Conservation (phyloP, 2,797 vertebrate species). For the Pseudochaenichthys georgianus region DNA sequence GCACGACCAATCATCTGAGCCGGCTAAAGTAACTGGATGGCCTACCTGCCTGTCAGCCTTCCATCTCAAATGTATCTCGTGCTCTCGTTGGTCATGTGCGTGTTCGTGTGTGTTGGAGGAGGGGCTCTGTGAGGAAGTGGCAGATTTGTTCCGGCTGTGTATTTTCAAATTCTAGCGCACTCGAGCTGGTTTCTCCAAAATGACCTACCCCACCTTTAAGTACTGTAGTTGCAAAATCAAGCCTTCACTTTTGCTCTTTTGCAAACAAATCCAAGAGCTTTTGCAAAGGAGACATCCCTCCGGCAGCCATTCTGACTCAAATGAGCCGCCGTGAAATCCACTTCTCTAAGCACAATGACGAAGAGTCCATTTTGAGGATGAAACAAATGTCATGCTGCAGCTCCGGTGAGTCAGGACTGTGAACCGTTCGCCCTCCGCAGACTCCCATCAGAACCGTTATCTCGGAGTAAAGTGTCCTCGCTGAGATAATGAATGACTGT, state of each 20-base stretch:
- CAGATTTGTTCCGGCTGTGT: no score
- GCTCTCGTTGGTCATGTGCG: no score
- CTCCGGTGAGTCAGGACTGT: constrained; percentile 23
- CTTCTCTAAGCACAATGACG: constrained; percentile 3
- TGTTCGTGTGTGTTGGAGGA: no score
- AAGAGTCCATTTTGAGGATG: constrained; percentile 2
- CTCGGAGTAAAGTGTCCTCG: constrained; percentile 23
- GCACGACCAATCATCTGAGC: no score
- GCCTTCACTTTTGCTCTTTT: not conserved
- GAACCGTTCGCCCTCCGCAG: constrained; percentile 1
- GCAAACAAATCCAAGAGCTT: no score
- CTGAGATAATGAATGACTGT: constrained; percentile 33
- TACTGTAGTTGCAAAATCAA: not conserved
- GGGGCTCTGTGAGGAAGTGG: no score
- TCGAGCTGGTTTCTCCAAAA: no score
- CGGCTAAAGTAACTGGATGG: no score
- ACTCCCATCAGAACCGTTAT: constrained; percentile 24
- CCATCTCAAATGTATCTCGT: no score
- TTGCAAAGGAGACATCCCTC: constrained; percentile 15
- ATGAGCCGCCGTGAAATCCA: not conserved
- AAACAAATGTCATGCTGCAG: not conserved
- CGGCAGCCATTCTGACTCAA: not conserved
- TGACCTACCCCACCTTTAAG: no score
- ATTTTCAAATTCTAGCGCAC: no score
- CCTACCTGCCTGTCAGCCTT: no score